Evolutionary conservation across 1,140 invertebrate species (phyloP), one percentile per base, ranked within the genome.

Genomic region (Bombus breviceps): DNA sequence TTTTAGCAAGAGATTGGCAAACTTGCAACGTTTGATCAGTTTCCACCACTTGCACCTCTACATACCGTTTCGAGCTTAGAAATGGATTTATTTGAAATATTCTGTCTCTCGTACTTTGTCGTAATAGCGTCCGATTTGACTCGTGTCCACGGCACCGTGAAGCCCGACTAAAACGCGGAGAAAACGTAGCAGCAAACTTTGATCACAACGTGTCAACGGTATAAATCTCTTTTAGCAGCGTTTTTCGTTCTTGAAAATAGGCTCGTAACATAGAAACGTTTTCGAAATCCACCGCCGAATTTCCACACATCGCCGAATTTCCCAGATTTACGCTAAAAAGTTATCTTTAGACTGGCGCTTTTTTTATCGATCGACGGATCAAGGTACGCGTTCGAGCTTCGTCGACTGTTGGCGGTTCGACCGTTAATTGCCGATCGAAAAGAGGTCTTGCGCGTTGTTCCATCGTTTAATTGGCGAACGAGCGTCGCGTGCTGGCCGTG

Each of bases 101-200:
- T 47, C 43, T 0, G 43, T 47, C 4, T 47, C 15, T 47, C 43
- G 43, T 15, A 15, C 13, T 43, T 3, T 43, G 43, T 3, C 43
- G 0, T 47, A 15, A 5, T 15, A 47, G 4, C 62, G n/a, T 13
- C 4, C 3, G 0, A 5, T 12, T 37, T 66, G 0, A 15, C 22
- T 71, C 74, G 32, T 59, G 64, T 83, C 64, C 74, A 71, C 74
- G 74, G 34, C 6, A 84, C 32, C 18, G 12, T 53, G 59, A 37
- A 32, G 10, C 2, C 2, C 12, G 1, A 18, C 5, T 12, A n/a
- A 66, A 62, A 43, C 15, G 25, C 28, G 12, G 22, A 8, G 0
- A 0, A 28, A 13, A 53, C 5, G 0, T 6, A 53, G n/a, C 22
- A 10, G n/a, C 32, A 25, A n/a, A n/a, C 9, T n/a, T 39, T 18